A percentile compares a stretch with the other conserved stretches of the same genome.
Conservation (phyloP, 2,797 vertebrate species). For the Bufotes viridis region DNA sequence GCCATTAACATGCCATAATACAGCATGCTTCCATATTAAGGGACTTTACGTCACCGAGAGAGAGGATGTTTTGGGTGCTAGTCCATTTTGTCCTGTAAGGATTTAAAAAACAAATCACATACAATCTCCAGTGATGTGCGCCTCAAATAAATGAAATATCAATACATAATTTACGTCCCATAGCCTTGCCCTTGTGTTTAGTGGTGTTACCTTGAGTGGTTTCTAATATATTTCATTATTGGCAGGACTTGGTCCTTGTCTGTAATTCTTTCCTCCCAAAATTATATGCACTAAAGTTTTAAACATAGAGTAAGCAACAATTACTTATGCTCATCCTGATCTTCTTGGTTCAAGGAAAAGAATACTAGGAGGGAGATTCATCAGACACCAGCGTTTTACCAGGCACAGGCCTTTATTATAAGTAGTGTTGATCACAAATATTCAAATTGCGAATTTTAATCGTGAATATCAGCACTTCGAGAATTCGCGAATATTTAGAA, state of each 20-base stretch:
- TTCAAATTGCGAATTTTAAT: too few species aligned
- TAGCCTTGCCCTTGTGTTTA: neutral
- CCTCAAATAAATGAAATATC: constrained; percentile 12
- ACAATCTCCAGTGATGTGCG: neutral
- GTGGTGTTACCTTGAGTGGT: constrained; percentile 15
- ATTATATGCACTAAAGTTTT: neutral
- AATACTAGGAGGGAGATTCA: too few species aligned
- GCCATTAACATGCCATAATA: constrained; percentile 31
- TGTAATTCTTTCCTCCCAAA: neutral
- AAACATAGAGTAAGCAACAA: neutral
- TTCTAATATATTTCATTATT: neutral
- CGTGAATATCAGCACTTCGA: too few species aligned
- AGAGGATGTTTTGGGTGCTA: neutral
- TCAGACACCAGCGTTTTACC: too few species aligned
- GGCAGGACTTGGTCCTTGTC: neutral
- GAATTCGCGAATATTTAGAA: too few species aligned
- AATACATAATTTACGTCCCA: constrained; percentile 3
- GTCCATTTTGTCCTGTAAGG: neutral
- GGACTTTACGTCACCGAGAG: neutral
- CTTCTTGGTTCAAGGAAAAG: too few species aligned
- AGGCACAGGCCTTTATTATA: too few species aligned
- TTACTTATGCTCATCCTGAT: neutral
- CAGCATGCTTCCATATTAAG: neutral
- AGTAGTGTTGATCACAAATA: too few species aligned
- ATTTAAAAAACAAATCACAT: neutral